Conservation (phyloP, 2,888 invertebrate species). For the Ditula angustiorana region DNA sequence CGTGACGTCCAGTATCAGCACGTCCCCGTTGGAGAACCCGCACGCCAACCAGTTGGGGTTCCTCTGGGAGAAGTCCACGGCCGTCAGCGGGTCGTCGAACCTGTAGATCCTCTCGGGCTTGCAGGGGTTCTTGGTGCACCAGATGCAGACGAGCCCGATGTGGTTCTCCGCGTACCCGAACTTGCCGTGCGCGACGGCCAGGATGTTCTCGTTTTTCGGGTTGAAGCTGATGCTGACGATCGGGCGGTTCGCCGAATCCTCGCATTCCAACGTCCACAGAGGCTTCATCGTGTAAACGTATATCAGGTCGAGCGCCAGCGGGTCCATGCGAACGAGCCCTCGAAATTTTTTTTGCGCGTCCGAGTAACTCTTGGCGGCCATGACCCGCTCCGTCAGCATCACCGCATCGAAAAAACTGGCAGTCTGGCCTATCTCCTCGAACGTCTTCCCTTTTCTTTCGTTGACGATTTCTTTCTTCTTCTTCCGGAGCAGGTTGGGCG, state of each 20-base stretch:
- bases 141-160: conserved; percentile 89
- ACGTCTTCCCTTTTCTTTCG: conserved; percentile 54
- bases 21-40: conserved; percentile 90
- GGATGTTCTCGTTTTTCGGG: conserved; percentile 87
- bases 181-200: conserved; percentile 91
- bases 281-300: conserved; percentile 88
- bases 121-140: conserved; percentile 93
- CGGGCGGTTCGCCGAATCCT: conserved; percentile 79
- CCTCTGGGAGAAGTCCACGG: conserved; percentile 88
- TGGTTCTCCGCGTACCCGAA: conserved; percentile 84
- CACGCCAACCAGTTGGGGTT: conserved; percentile 90
- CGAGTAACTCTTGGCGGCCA: conserved; percentile 88
- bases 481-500: conserved; percentile 63
- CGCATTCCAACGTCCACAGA: conserved; percentile 88
- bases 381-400: conserved; percentile 88
- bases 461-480: conserved; percentile 49
- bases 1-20: conserved; percentile 90
- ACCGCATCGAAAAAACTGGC: conserved; percentile 86
- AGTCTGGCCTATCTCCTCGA: conserved; percentile 60
- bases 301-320: conserved; percentile 86
- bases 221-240: conserved; percentile 89
- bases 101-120: conserved; percentile 89
- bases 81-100: conserved; percentile 88
- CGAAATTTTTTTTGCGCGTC: conserved; percentile 89
- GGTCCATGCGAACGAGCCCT: conserved; percentile 87